Evolutionary conservation across 2,797 vertebrate genomes (phyloP).

Genomic region (Cygnus olor): DNA sequence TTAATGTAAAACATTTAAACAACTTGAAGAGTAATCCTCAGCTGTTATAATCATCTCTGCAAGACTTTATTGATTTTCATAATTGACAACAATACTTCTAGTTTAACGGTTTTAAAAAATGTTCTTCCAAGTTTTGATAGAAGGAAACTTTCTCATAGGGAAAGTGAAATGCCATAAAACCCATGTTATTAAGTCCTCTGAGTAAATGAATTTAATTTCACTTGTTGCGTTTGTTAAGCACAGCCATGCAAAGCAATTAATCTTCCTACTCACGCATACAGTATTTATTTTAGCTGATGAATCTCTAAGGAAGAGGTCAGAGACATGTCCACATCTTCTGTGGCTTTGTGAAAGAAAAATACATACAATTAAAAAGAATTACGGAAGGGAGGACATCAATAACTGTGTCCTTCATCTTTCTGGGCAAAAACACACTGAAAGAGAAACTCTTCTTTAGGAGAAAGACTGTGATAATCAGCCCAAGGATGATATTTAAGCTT

Average conservation of each 20-base stretch:
- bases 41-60: background rate
- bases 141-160: slow-evolving; percentile 3
- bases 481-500: background rate
- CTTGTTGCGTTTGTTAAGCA: background rate
- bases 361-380: background rate
- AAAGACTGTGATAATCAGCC: background rate
- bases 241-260: background rate
- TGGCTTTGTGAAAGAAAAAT: background rate
- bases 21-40: background rate
- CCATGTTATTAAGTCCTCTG: background rate
- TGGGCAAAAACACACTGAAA: background rate
- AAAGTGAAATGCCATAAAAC: background rate
- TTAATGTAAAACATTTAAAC: background rate
- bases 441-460: background rate
- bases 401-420: background rate
- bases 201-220: background rate
- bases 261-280: background rate
- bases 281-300: slow-evolving; percentile 16
- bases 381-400: background rate
- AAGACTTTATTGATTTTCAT: background rate
- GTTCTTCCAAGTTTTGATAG: background rate
- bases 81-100: background rate
- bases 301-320: slow-evolving; percentile 1
- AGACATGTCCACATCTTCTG: slow-evolving; percentile 2
- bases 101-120: background rate